Conservation (phyloP, 2,888 invertebrate species). For the Falcaria lacertinaria region DNA sequence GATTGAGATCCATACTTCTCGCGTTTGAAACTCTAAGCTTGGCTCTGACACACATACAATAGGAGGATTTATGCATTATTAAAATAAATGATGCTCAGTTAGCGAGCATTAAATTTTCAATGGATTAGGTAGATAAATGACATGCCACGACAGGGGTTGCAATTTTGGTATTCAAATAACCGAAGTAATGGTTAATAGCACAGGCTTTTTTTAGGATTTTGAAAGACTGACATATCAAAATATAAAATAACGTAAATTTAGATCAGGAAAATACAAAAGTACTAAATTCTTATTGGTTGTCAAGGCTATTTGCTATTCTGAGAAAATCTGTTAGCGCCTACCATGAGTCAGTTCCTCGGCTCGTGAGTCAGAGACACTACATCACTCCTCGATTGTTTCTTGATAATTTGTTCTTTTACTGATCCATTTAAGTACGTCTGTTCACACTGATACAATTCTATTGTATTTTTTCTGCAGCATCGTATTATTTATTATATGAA, state of each 20-base stretch:
- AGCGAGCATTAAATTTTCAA: constrained; percentile 42
- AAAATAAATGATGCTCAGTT: constrained; percentile 42
- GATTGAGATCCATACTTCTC: constrained; percentile 36
- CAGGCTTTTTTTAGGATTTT: no score
- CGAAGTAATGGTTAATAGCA: no score
- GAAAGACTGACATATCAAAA: no score
- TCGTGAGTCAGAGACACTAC: constrained; percentile 52
- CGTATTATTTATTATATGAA: no score
- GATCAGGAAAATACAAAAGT: not conserved
- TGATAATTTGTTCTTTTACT: constrained; percentile 54
- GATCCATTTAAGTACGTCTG: constrained; percentile 37
- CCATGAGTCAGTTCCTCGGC: constrained; percentile 54
- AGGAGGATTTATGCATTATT: constrained; percentile 44
- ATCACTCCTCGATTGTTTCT: constrained; percentile 57
- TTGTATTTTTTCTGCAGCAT: no score
- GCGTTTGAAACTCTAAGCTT: constrained; percentile 34
- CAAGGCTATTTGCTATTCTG: constrained; percentile 69
- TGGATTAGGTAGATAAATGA: constrained; percentile 9
- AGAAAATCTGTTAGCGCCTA: constrained; percentile 66
- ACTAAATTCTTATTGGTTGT: constrained; percentile 27
- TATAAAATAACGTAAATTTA: not conserved
- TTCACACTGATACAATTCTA: constrained; percentile 13
- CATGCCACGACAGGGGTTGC: not conserved
- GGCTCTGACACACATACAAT: constrained; percentile 51
- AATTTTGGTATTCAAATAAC: not conserved